phyloP scores from a whole-genome alignment of 1,140 invertebrate species.

The Papilio helenus region DNA sequence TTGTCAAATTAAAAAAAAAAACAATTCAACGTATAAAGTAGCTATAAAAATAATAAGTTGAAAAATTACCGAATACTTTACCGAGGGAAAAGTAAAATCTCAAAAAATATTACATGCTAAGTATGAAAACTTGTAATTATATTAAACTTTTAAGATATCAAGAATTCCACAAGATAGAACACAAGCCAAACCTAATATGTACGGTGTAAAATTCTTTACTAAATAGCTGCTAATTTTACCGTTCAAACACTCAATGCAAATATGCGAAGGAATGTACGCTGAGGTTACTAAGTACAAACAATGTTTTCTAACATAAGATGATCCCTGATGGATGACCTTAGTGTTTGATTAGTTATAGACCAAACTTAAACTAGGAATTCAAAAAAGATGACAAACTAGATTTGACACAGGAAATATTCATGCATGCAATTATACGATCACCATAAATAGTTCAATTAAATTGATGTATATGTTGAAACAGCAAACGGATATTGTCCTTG shows the following conservation, averaged over 20 bases:
- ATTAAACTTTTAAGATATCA: neutral
- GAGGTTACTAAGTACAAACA: neutral
- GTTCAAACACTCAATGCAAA: neutral
- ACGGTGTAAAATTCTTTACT: neutral
- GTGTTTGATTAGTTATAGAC: too few relatives aligned
- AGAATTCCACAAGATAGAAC: neutral
- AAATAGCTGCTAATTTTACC: neutral
- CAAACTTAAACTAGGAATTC: too few relatives aligned
- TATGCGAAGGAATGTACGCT: neutral
- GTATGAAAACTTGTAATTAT: neutral
- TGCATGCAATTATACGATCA: neutral
- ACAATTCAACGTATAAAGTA: too few relatives aligned
- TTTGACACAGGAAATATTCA: neutral
- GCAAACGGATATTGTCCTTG: neutral
- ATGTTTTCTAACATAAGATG: neutral
- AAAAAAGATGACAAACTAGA: too few relatives aligned
- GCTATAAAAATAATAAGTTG: too few relatives aligned
- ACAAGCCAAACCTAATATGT: neutral
- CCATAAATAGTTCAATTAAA: neutral
- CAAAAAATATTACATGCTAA: neutral
- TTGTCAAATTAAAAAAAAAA: neutral
- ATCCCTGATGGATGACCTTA: neutral
- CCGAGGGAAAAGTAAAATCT: neutral
- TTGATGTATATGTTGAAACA: neutral
- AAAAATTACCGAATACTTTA: too few relatives aligned